phyloP scores from a whole-genome alignment of 2,797 vertebrate species.

The Trachops cirrhosus region DNA sequence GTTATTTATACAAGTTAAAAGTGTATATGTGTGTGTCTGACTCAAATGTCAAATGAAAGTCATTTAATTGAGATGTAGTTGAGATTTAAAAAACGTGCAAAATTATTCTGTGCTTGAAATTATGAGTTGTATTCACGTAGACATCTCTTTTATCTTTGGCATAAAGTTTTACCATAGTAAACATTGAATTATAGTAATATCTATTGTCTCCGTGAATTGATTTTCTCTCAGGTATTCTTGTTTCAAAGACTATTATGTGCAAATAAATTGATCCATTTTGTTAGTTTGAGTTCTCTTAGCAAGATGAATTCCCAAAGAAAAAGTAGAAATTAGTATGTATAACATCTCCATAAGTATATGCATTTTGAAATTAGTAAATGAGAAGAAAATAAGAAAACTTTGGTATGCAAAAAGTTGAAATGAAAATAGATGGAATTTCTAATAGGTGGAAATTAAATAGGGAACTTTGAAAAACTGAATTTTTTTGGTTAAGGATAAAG shows the following conservation, averaged over 20 bases:
- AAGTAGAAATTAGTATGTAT: background rate
- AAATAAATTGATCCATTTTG: background rate
- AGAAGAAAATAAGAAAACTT: background rate
- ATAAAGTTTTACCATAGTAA: background rate
- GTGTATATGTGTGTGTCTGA: background rate
- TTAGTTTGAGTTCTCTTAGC: slow-evolving; percentile 11
- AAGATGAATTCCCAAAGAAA: background rate
- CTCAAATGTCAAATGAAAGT: slow-evolving; percentile 53
- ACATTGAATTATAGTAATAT: background rate
- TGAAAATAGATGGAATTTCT: too few species aligned
- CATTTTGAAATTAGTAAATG: background rate
- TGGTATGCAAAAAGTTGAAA: background rate
- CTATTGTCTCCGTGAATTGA: background rate
- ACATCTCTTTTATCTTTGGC: background rate
- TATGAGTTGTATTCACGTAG: background rate
- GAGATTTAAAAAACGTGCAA: slow-evolving; percentile 28
- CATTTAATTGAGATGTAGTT: slow-evolving; percentile 53
- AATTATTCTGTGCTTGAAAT: background rate
- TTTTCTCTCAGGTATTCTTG: background rate
- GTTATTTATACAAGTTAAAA: background rate
- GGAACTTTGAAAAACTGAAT: background rate
- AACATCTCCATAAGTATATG: background rate
- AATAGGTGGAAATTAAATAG: background rate
- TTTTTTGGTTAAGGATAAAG: background rate
- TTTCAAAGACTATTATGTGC: background rate